Evolutionary conservation across 2,888 invertebrate species (phyloP), one percentile per base, ranked within the genome.

Genomic region (Eugnorisma glareosa): DNA sequence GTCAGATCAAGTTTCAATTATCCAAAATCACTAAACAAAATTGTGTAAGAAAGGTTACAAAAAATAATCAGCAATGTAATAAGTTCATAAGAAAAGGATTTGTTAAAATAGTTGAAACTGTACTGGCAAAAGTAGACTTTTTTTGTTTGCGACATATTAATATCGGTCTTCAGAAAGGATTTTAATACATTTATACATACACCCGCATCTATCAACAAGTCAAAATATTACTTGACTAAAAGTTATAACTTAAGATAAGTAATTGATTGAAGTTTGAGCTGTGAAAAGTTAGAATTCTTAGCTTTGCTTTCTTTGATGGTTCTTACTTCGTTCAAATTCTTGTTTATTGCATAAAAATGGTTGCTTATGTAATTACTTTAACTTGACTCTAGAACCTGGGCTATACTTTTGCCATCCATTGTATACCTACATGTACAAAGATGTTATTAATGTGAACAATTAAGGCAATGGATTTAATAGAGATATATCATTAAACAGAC

Each of bases 391-490:
- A 40, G 40, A 11, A 40, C 40, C 40, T 11, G 40, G 40, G 10
- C 3, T 18, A n/a, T 0, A 31, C 51, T 63, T 71, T 83, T 72
- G 45, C 15, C 40, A 59, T 73, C 31, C 68, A 73, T 80, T 77
- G 68, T 74, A 0, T 45, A 71, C 35, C 40, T 66, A 35, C 35
- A 18, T 66, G 51, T 70, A 54, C 31, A 70, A 61, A 57, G 3
- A 37, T 74, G 18, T 63, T n/a, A 18, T 24, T 45, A 63, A 37
- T 2, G n/a, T 63, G 28, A 63, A 63, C 57, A 74, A 66, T 74
- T 35, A 45, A 59, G 8, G 67, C 63, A 70, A 78, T 80, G 69
- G 66, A 78, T 64, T 48, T 61, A 31, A 67, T n/a, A 57, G 35
- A 48, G 13, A 35, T 48, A 35, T 48, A 45, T 67, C 71, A 57